A percentile compares a stretch with the other conserved stretches of the same genome.
phyloP scores from a whole-genome alignment of 2,888 invertebrate genomes.

The Trachelus stipa region DNA sequence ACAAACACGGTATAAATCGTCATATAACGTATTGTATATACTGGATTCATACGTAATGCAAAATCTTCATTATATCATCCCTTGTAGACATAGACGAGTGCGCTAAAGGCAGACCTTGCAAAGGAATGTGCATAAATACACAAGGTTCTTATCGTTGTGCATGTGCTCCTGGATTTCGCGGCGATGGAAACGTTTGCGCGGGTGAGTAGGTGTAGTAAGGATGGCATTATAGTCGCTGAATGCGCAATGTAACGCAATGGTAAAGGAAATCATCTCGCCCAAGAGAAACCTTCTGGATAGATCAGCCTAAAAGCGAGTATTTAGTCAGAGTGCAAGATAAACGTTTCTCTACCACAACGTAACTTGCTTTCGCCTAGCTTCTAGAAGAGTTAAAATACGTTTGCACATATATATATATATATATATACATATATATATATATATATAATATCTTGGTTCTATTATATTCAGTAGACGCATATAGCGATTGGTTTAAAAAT shows the following conservation, averaged over 20 bases:
- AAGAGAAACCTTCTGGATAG: not conserved
- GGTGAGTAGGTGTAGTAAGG: constrained; percentile 40
- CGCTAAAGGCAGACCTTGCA: constrained; percentile 22
- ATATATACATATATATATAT: too few relatives aligned
- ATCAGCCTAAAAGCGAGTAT: not conserved
- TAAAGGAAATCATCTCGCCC: not conserved
- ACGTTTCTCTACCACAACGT: not conserved
- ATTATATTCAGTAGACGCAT: not conserved
- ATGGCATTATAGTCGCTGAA: not conserved
- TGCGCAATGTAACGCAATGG: not conserved
- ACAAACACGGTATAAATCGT: not conserved
- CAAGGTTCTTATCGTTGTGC: constrained; percentile 37
- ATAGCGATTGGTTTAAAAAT: not conserved
- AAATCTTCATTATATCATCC: not conserved
- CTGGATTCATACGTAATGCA: not conserved
- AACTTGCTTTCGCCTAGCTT: not conserved
- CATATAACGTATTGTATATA: not conserved
- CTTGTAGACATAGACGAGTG: constrained; percentile 39
- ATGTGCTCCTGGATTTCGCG: constrained; percentile 45
- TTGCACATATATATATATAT: not conserved
- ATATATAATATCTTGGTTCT: not conserved
- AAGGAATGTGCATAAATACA: constrained; percentile 40
- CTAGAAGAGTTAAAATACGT: not conserved
- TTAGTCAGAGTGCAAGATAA: not conserved
- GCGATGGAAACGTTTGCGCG: constrained; percentile 45